phyloP scores from a whole-genome alignment of 2,797 vertebrate genomes.

The Mormyrus hasselquistii region DNA sequence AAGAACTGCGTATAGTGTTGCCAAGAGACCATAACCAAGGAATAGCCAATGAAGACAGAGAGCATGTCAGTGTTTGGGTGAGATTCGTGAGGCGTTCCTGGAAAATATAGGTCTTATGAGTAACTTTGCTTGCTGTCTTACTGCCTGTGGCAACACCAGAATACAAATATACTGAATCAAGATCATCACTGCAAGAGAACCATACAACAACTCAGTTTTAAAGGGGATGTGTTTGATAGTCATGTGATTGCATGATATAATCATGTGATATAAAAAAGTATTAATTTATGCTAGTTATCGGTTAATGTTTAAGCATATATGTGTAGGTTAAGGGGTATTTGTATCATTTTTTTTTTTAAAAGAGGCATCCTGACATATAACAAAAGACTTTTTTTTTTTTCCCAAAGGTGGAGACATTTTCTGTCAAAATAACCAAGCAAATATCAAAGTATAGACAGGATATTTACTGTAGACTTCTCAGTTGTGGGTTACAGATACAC shows the following conservation, averaged over 20 bases:
- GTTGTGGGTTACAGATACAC: neutral
- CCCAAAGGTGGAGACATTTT: neutral
- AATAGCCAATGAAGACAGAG: neutral
- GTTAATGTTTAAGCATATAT: neutral
- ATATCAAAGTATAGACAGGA: constrained; percentile 3
- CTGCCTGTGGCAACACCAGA: neutral
- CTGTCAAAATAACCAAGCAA: neutral
- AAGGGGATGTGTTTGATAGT: neutral
- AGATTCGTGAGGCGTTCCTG: neutral
- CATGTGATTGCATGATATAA: neutral
- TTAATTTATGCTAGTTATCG: neutral
- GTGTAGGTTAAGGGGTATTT: neutral
- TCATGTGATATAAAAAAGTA: neutral
- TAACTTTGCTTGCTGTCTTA: neutral
- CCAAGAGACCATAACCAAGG: neutral
- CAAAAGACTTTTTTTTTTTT: neutral
- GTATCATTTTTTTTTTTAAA: neutral
- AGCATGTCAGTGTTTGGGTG: neutral
- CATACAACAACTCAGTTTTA: neutral
- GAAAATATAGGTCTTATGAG: neutral
- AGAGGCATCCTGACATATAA: neutral
- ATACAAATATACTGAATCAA: neutral
- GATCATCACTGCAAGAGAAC: neutral
- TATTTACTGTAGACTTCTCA: neutral
- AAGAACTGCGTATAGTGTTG: neutral